Evolutionary conservation across 64 coral and sea anemone species (phyloP), one percentile per base, ranked within the genome.

Genomic region (Acropora tenuis): DNA sequence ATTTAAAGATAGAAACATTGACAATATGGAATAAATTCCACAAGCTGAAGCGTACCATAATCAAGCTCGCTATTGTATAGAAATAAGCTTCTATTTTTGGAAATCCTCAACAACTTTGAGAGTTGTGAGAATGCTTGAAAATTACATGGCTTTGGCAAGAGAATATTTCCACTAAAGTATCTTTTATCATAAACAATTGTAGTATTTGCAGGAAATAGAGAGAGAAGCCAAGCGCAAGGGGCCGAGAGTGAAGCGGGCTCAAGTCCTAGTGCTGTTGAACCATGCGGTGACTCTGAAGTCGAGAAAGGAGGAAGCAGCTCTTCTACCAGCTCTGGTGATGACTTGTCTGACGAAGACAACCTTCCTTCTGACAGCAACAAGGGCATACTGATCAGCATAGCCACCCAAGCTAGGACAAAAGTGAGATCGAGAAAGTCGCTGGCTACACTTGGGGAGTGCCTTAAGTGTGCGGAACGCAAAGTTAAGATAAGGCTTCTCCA

Each of bases 181-280:
- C 67, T 74, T 69, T 87, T 74, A 74, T 87, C 53, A 55, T 87
- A 69, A 75, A 87, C 67, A 87, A 72, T 87, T 75, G 84, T 44
- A 87, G 84, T 87, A 48, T 74, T 50, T 74, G 84, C 40, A 44
- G 84, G 17, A 87, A 74, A 47, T 74, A 1, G 52, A 55, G 52
- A 5, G 52, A 55, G 52, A 10, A 55, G 52, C 52, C 52, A 55
- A 55, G 52, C 52, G 52, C 18, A 15, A 47, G 83, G n/a, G 49
- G 43, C 65, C 2, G 2, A 44, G 65, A 1, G 4, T 63, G 60
- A 45, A 67, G 60, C n/a, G 9, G 63, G 9, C 12, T 3, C 30
- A 30, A 17, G 8, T n/a, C 12, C 71, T 47, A 41, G 55, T 48
- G 48, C 43, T 17, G 66, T 48, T 53, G 52, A 43, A 17, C 0